These are phyloP conservation scores for Heterotilapia buettikoferi DNA, from an alignment of 2,113 vertebrate genomes.

Conservation along the genomic window DNA sequence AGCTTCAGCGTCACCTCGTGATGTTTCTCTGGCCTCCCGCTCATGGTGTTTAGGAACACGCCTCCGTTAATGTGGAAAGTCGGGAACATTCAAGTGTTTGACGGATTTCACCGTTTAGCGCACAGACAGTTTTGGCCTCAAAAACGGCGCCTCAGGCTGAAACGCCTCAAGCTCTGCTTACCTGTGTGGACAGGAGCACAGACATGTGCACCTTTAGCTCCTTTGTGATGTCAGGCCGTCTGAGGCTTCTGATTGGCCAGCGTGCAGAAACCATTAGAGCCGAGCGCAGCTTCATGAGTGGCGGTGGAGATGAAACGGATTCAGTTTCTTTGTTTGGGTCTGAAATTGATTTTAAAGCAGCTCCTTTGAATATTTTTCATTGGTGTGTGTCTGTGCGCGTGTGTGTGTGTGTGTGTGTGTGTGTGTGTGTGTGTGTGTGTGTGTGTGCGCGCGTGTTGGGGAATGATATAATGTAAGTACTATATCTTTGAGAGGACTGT, in stretches of 20 bases:
- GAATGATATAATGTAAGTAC: neutral
- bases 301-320: neutral
- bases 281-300: neutral
- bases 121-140: neutral
- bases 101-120: fast-evolving
- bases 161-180: neutral
- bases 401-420: too few species aligned
- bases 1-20: neutral
- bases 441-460: fast-evolving
- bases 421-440: too few species aligned
- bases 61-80: neutral
- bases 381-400: neutral
- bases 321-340: neutral
- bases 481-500: neutral
- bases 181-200: neutral
- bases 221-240: neutral
- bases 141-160: neutral
- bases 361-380: neutral
- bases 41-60: neutral
- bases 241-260: neutral
- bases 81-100: fast-evolving
- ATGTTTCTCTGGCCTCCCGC: neutral
- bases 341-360: neutral
- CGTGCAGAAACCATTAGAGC: neutral
- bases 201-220: neutral